Evolutionary conservation across 2,888 invertebrate species (phyloP), one percentile per base, ranked within the genome.

Genomic region (Mimumesa dahlbomi): DNA sequence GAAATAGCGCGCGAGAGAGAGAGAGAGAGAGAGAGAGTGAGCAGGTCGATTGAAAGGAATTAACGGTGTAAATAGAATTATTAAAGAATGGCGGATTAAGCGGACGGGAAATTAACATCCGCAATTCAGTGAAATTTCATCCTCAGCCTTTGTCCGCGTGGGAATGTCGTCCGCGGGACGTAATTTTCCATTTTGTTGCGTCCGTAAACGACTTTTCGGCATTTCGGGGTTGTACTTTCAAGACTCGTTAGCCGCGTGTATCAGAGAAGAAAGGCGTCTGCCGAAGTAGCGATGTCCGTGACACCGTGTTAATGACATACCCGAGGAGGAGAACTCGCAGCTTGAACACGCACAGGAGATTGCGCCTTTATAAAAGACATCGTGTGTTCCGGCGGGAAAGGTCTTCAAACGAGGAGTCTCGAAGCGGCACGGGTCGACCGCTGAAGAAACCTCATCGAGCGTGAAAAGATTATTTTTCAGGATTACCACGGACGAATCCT

Each of bases 271-370:
- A 52, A 56, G 69, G n/a, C n/a, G n/a, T n/a, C n/a, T n/a, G n/a
- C 29, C 43, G 49, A 65, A 69, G 50, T 36, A 11, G 49, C 73
- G 62, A n/a, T 48, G 75, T 59, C 49, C 72, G 72, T 75, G 75
- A 76, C 72, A 65, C 48, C 40, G 74, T 69, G 69, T 69, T 76
- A 76, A 76, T 76, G 61, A 73, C 57, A 58, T 29, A 31, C 38
- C 14, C 48, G 46, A 14, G 46, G 52, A 14, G 46, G 52, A 38
- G 40, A 64, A 53, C 49, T 58, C 38, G 53, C 68, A 57, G 54
- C 76, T 76, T 76, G 76, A 76, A 76, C 76, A 76, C 76, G 76
- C 76, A 69, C 72, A 46, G 66, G n/a, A 38, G 34, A 46, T 48
- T 34, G 21, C 11, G 13, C n/a, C 40, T 52, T 40, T 46, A 0